Conservation (phyloP, 2,888 invertebrate species). For the Belgica antarctica region DNA sequence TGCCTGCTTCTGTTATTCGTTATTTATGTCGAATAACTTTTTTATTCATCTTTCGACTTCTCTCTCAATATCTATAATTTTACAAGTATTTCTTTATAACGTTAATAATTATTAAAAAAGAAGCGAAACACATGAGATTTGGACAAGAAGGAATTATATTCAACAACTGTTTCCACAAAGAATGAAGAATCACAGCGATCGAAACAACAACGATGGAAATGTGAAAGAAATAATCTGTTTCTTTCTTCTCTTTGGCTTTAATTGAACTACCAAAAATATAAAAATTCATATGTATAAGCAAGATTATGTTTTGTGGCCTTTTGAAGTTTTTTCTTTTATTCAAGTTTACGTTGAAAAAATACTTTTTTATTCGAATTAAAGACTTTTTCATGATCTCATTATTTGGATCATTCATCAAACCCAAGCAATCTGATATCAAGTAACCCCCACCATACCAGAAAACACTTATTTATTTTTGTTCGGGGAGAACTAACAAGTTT, state of each 20-base stretch:
- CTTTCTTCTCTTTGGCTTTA: slow-evolving; percentile 25
- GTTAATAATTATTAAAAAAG: slow-evolving; percentile 30
- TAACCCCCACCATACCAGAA: neutral
- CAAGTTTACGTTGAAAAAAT: neutral
- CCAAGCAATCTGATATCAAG: slow-evolving; percentile 1
- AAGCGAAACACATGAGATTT: slow-evolving; percentile 12
- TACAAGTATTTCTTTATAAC: slow-evolving; percentile 4
- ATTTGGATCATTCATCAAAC: slow-evolving; percentile 30
- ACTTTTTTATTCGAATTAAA: neutral
- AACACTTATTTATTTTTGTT: slow-evolving; percentile 7
- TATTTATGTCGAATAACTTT: slow-evolving; percentile 7
- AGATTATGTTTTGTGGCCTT: slow-evolving; percentile 12
- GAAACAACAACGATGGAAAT: slow-evolving; percentile 24
- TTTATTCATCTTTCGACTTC: slow-evolving; percentile 3
- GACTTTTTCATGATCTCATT: slow-evolving; percentile 7
- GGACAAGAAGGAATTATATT: slow-evolving; percentile 27
- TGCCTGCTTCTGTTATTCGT: slow-evolving; percentile 4
- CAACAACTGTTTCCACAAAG: slow-evolving; percentile 35
- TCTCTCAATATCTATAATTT: slow-evolving; percentile 8
- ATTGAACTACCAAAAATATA: slow-evolving; percentile 29
- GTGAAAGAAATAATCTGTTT: slow-evolving; percentile 32
- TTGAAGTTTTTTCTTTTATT: slow-evolving; percentile 19
- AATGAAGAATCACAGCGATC: neutral
- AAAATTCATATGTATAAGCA: slow-evolving; percentile 21
- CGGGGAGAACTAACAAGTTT: no score